Percentiles rank a stretch among this genome's conserved stretches.
These are phyloP conservation scores for Fopius arisanus DNA, from an alignment of 1,140 invertebrate species.

Conservation along the genomic window DNA sequence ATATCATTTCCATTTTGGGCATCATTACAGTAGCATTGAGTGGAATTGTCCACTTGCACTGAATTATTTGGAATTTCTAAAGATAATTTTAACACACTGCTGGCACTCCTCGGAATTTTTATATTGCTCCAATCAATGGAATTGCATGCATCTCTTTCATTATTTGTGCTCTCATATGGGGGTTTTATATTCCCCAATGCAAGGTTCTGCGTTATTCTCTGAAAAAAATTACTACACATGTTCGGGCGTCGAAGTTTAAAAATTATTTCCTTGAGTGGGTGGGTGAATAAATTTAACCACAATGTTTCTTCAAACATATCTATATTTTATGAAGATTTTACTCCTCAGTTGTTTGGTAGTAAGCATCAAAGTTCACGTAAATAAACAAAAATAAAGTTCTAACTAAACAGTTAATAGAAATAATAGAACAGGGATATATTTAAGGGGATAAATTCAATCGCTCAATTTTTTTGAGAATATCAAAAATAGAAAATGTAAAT, in stretches of 20 bases:
- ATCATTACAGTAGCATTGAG: neutral
- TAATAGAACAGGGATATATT: neutral
- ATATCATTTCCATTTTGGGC: neutral
- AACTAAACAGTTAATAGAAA: neutral
- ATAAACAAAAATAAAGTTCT: neutral
- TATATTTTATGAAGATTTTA: neutral
- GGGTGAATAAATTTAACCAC: neutral
- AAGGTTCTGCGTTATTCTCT: no score
- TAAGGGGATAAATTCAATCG: neutral
- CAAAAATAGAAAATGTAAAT: no score
- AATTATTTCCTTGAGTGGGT: neutral
- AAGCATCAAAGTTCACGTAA: neutral
- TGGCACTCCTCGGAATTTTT: neutral
- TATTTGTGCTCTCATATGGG: no score
- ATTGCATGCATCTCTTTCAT: no score
- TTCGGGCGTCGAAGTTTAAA: no score
- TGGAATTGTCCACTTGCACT: neutral
- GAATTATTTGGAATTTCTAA: neutral
- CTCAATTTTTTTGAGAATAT: neutral
- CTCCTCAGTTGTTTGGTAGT: neutral
- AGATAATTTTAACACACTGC: neutral
- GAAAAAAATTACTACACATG: no score
- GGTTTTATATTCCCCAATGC: no score
- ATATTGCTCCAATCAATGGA: no score
- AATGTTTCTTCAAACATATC: neutral